Evolutionary conservation across 2,113 vertebrate species (phyloP), one percentile per base, ranked within the genome.

Genomic region (Misgurnus mizolepis): DNA sequence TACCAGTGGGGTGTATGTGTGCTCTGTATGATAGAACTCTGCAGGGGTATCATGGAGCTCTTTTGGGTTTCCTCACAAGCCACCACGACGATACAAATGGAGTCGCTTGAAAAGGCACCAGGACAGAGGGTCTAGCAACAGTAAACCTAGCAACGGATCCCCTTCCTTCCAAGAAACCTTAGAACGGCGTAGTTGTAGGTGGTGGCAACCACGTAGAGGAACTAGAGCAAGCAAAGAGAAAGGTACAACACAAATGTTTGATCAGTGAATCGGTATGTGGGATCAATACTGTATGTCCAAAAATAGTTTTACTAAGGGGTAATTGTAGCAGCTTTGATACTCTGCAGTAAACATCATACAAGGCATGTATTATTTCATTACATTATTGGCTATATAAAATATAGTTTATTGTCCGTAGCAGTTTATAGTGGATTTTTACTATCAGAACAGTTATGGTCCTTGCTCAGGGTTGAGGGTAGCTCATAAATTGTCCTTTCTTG

Each of bases 121-220:
- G 64, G 71, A 81, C 81, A 58, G 83, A 78, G 40, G 22, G 82
- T 84, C 82, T 17, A 2, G 80, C 79, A 75, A 87, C 39, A 53
- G 15, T 50, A 65, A 27, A 39, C 69, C 93, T 95, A 98, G 91
- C 96, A 97, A 90, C 95, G 95, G 61, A 94, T 85, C 18, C 93
- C 93, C 92, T 97, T 96, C 90, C 96, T 94, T 88, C 98, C 96
- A 90, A 98, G 95, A 91, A 99, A 96, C 90, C 93, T 94, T 90
- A 98, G 92, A 80, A 99, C 94, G 3, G 97, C 98, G 0, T 97
- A 99, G 93, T 99, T 99, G 93, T 98, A 99, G 90, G 98, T 97
- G 86, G 96, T 92, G 1, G 97, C 94, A 8, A 96, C 93, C 86
- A 98, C 94, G 85, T 95, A 99, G 83, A 98, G 91, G 86, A 99